Conservation (phyloP, 2,797 vertebrate genomes). For the Eulemur coronatus region DNA sequence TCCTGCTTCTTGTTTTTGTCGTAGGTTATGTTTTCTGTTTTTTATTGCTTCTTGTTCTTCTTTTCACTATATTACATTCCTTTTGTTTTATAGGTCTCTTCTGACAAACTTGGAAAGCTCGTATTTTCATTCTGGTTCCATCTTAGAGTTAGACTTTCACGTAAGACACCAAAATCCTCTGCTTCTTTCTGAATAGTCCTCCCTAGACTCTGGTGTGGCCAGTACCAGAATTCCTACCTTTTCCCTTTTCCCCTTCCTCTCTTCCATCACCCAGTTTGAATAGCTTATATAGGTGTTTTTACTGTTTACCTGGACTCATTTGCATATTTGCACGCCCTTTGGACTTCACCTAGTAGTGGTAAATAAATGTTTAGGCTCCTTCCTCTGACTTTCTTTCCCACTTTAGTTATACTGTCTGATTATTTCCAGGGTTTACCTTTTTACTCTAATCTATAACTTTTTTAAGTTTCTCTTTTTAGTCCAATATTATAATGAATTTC, state of each 20-base stretch:
- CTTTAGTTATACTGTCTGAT: not conserved
- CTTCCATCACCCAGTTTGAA: not conserved
- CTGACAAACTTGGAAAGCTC: not conserved
- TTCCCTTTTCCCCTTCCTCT: not conserved
- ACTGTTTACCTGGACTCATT: not conserved
- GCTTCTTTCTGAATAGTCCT: not conserved
- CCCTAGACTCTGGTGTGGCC: not conserved
- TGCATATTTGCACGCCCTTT: not conserved
- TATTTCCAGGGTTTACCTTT: not conserved
- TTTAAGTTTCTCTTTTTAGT: constrained; percentile 19
- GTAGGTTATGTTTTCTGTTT: not conserved
- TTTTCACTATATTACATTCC: not conserved
- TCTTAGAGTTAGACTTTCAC: not conserved
- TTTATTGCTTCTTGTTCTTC: not conserved
- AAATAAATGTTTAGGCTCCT: not conserved
- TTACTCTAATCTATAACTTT: not conserved
- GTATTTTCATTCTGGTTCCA: not conserved
- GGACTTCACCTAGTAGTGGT: not conserved
- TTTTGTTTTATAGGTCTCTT: not conserved
- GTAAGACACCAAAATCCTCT: not conserved
- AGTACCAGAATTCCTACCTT: not conserved
- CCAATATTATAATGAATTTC: not conserved
- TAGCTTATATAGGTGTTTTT: not conserved
- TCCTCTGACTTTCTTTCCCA: not conserved
- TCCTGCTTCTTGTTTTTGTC: not conserved